A percentile compares a stretch with the other conserved stretches of the same genome.
Evolutionary conservation across 37 sponge, comb jelly and placozoan genomes (phyloP).

Genomic region (Bolinopsis microptera): DNA sequence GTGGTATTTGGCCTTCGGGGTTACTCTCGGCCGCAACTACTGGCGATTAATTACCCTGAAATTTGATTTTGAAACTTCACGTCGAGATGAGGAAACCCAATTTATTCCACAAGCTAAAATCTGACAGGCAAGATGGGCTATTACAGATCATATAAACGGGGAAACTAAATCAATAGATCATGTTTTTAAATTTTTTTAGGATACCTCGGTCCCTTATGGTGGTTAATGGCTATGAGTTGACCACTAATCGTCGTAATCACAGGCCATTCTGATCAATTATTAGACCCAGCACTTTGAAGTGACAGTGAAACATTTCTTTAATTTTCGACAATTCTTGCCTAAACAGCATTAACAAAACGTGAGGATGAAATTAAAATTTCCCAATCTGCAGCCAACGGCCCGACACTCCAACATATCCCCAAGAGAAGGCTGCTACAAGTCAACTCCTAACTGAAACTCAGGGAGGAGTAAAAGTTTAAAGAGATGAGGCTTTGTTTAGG

Average conservation of each 20-base stretch:
- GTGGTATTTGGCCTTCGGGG: too few relatives aligned
- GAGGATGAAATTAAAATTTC: too few relatives aligned
- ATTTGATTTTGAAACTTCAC: neutral
- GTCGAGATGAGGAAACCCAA: neutral
- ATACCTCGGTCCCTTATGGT: neutral
- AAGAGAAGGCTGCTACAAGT: too few relatives aligned
- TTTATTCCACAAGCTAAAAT: neutral
- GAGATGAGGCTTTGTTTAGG: too few relatives aligned
- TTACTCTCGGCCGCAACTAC: neutral
- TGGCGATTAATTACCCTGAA: neutral
- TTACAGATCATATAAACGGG: neutral
- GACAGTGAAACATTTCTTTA: neutral
- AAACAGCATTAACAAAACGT: too few relatives aligned
- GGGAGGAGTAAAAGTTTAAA: too few relatives aligned
- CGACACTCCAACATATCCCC: too few relatives aligned
- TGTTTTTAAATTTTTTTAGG: neutral
- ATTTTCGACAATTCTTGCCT: neutral
- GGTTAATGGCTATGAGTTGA: neutral
- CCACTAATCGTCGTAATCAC: neutral
- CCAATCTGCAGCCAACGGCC: too few relatives aligned
- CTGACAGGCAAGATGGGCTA: neutral
- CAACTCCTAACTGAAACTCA: too few relatives aligned
- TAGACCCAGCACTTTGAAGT: neutral
- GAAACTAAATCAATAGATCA: neutral
- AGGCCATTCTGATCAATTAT: neutral